Conservation (phyloP, 2,888 invertebrate species). For the Acanthosepion esculentum region DNA sequence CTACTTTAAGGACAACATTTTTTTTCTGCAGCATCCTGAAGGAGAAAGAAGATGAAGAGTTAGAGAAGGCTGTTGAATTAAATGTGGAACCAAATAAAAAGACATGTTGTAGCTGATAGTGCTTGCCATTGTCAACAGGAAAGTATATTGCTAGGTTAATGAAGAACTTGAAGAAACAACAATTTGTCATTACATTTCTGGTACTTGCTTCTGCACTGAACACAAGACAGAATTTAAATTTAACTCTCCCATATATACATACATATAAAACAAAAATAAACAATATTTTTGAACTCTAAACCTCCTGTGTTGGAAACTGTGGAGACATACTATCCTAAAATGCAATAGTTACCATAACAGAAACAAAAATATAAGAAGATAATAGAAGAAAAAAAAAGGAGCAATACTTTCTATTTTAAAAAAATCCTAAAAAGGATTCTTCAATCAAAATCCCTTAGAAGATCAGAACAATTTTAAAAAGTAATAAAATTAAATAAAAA, state of each 20-base stretch:
- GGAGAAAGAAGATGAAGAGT: slow-evolving; percentile 74
- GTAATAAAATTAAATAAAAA: too few relatives aligned
- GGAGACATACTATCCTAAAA: neutral
- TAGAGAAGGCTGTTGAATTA: slow-evolving; percentile 72
- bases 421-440: neutral
- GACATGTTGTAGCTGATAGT: slow-evolving; percentile 66
- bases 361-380: neutral
- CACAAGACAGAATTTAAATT: neutral
- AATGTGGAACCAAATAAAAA: slow-evolving; percentile 66
- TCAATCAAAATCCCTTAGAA: neutral
- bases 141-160: neutral
- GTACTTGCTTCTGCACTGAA: neutral
- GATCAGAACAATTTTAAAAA: neutral
- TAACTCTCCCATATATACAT: neutral
- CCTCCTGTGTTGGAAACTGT: neutral
- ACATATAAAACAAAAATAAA: neutral
- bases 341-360: neutral
- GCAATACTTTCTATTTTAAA: too few relatives aligned
- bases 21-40: slow-evolving; percentile 69
- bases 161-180: neutral
- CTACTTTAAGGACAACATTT: slow-evolving; percentile 24
- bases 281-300: neutral
- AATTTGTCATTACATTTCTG: neutral
- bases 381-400: neutral
- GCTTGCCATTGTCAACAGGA: neutral